Conservation (phyloP, 1,140 invertebrate species). For the Saccostrea echinata region DNA sequence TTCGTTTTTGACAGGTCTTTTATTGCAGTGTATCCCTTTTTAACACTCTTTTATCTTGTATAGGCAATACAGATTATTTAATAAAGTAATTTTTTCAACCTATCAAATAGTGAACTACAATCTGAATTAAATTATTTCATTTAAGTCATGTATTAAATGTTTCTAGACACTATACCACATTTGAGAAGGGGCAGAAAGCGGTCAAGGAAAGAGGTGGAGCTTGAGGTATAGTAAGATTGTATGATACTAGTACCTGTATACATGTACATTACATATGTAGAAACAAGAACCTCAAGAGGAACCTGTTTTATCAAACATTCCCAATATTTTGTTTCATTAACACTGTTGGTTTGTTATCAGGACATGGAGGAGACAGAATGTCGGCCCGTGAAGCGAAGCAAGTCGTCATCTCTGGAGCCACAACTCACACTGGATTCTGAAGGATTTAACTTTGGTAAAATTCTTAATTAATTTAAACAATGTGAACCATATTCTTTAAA, state of each 20-base stretch:
- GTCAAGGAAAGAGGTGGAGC: slow-evolving; percentile 75
- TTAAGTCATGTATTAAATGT: not conserved
- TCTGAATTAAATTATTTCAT: no score
- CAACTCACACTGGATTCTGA: slow-evolving; percentile 74
- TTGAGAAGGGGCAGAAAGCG: slow-evolving; percentile 72
- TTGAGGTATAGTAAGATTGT: slow-evolving; percentile 68
- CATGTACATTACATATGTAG: not conserved
- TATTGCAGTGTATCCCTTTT: no score
- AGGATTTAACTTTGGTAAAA: slow-evolving; percentile 75
- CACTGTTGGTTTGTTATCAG: slow-evolving; percentile 47
- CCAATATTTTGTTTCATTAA: not conserved
- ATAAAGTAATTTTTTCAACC: no score
- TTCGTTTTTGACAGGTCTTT: no score
- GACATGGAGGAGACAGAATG: slow-evolving; percentile 71
- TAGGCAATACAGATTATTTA: no score
- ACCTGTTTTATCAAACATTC: not conserved
- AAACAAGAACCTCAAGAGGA: not conserved
- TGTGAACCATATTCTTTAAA: not conserved
- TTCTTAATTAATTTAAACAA: not conserved
- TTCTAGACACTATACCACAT: slow-evolving; percentile 63
- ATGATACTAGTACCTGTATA: not conserved
- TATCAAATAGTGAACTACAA: no score
- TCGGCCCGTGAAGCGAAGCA: slow-evolving; percentile 71
- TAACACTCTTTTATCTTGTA: no score
- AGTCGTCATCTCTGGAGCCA: slow-evolving; percentile 70